A percentile compares a stretch with the other conserved stretches of the same genome.
phyloP scores from a whole-genome alignment of 1,140 invertebrate species.

The Luehdorfia chinensis region DNA sequence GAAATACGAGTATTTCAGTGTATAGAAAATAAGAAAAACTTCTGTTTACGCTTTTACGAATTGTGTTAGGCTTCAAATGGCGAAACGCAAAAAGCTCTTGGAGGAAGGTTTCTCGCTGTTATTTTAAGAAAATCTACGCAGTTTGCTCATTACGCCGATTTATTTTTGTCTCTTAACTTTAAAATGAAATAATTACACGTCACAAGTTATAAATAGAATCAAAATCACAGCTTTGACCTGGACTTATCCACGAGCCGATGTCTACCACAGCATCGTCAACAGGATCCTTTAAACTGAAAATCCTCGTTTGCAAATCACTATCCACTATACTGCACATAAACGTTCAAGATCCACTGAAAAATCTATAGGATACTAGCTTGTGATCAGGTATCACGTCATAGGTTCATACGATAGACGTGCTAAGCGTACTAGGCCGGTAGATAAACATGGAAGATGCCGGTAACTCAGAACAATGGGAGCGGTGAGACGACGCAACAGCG shows the following conservation, averaged over 20 bases:
- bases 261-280: constrained; percentile 34
- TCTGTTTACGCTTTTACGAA: too few species aligned
- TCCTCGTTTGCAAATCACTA: constrained; percentile 53
- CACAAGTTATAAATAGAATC: too few species aligned
- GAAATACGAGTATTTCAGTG: too few species aligned
- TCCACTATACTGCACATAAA: constrained; percentile 56
- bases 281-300: constrained; percentile 52
- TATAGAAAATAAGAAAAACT: too few species aligned
- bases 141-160: background rate
- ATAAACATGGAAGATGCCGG: constrained; percentile 50
- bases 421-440: constrained; percentile 40
- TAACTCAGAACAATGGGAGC: constrained; percentile 25
- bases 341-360: constrained; percentile 61
- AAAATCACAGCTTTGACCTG: constrained; percentile 32
- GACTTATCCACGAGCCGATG: constrained; percentile 30
- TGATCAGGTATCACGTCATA: constrained; percentile 39
- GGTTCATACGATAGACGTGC: constrained; percentile 42
- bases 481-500: constrained; percentile 35
- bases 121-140: constrained; percentile 15
- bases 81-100: constrained; percentile 5
- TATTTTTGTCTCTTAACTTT: too few species aligned
- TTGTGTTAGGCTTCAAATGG: constrained; percentile 7
- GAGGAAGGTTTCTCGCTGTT: background rate
- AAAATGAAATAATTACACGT: too few species aligned
- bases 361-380: constrained; percentile 32